phyloP scores from a whole-genome alignment of 2,888 invertebrate species.

The Tinea trinotella region DNA sequence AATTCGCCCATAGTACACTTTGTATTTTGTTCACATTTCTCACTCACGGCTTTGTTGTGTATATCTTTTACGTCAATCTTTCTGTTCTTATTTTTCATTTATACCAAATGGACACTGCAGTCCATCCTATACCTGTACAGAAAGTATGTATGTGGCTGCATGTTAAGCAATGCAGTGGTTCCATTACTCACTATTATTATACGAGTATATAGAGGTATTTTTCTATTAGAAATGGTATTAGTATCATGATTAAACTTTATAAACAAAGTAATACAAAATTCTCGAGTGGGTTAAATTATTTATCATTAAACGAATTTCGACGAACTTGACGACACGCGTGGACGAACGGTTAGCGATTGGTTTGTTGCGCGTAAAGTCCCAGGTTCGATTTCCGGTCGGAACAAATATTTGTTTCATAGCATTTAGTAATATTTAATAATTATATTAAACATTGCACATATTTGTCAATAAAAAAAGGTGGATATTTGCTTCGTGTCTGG shows the following conservation, averaged over 20 bases:
- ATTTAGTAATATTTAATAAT: too few relatives aligned
- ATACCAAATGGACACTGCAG: constrained; percentile 6
- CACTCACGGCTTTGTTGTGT: constrained; percentile 5
- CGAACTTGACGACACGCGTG: too few relatives aligned
- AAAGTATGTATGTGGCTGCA: not conserved
- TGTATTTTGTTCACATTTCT: not conserved
- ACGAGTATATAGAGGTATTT: not conserved
- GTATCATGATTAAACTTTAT: constrained; percentile 11
- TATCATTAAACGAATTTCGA: too few relatives aligned
- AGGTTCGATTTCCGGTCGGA: too few relatives aligned
- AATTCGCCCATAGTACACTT: not conserved
- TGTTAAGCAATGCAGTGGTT: not conserved
- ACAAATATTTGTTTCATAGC: too few relatives aligned
- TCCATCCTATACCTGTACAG: not conserved
- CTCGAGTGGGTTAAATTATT: too few relatives aligned
- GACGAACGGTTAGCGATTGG: too few relatives aligned
- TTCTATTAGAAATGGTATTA: not conserved
- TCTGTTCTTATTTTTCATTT: constrained; percentile 8
- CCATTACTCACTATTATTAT: not conserved
- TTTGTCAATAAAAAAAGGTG: too few relatives aligned
- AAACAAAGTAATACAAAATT: too few relatives aligned
- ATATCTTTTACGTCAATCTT: constrained; percentile 11
- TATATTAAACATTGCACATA: too few relatives aligned
- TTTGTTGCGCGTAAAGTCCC: too few relatives aligned
- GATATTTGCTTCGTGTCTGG: too few relatives aligned